These are phyloP conservation scores for Drosophila bocki DNA, from an alignment of 1,140 invertebrate genomes.

Conservation along the genomic window DNA sequence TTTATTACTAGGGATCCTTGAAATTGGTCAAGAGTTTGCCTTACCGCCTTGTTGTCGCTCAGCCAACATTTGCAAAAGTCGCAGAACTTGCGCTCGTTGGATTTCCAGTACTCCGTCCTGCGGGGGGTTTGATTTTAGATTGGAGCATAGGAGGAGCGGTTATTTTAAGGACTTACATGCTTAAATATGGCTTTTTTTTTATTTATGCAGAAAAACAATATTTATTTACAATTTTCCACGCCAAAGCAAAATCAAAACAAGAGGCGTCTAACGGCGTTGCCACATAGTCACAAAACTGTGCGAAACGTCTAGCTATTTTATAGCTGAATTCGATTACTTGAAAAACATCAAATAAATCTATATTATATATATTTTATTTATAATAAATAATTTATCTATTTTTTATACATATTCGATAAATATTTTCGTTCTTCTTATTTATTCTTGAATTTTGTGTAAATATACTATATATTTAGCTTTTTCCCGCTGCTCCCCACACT, in stretches of 20 bases:
- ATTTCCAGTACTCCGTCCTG: constrained; percentile 99
- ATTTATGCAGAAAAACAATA: neutral
- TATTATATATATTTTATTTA: no score
- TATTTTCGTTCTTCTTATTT: no score
- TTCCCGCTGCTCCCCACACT: neutral
- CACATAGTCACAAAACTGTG: neutral
- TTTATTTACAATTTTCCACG: constrained; percentile 5
- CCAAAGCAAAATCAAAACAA: constrained; percentile 19
- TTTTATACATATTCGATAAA: no score
- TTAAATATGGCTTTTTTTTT: neutral
- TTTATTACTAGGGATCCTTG: neutral
- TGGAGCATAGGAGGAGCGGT: no score
- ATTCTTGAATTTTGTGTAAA: no score
- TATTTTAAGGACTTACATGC: constrained; percentile 38
- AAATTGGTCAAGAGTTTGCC: constrained; percentile 2
- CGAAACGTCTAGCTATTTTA: neutral
- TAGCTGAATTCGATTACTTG: neutral
- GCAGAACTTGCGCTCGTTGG: constrained; percentile 97
- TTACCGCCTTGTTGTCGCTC: constrained; percentile 97
- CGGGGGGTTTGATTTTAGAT: constrained; percentile 21
- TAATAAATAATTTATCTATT: no score
- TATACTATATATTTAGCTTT: neutral
- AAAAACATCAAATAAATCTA: neutral
- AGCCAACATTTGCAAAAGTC: constrained; percentile 99
- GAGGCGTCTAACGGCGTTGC: constrained; percentile 1